phyloP scores from a whole-genome alignment of 1,140 invertebrate genomes.

The Batillaria attramentaria region DNA sequence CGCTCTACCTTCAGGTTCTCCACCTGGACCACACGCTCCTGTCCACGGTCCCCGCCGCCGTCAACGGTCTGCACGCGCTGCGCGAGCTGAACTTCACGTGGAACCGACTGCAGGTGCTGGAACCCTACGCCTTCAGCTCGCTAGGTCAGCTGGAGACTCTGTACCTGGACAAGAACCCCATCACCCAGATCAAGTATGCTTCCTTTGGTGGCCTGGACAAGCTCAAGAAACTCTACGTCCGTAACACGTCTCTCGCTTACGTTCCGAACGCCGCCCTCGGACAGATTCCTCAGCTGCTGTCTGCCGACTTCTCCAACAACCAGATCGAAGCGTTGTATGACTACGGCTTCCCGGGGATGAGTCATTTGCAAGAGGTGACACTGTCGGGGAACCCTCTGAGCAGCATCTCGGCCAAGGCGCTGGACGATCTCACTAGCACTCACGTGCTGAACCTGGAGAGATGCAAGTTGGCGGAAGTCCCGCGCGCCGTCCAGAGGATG shows the following conservation, averaged over 20 bases:
- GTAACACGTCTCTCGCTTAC: constrained; percentile 1
- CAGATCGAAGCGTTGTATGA: constrained; percentile 19
- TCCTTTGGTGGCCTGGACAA: constrained; percentile 21
- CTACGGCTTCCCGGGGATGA: constrained; percentile 21
- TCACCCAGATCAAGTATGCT: constrained; percentile 26
- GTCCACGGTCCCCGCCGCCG: constrained; percentile 14
- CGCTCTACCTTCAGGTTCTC: constrained; percentile 17
- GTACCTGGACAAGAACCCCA: constrained; percentile 32
- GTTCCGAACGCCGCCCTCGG: constrained; percentile 21
- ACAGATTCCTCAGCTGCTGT: neutral
- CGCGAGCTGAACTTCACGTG: constrained; percentile 33
- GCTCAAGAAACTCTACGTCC: constrained; percentile 18
- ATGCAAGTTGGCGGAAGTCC: constrained; percentile 8
- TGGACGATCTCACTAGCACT: constrained; percentile 15
- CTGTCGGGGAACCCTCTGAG: constrained; percentile 30
- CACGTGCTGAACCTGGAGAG: constrained; percentile 19
- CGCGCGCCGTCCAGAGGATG: constrained; percentile 20
- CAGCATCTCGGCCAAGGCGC: constrained; percentile 22
- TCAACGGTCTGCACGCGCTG: constrained; percentile 8
- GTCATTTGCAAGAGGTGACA: constrained; percentile 5
- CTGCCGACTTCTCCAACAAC: constrained; percentile 33
- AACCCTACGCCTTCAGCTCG: constrained; percentile 30
- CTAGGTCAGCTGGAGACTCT: constrained; percentile 1
- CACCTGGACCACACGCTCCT: constrained; percentile 29
- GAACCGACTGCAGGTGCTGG: constrained; percentile 29